Percentiles rank a stretch among this genome's conserved stretches.
phyloP scores from a whole-genome alignment of 2,113 vertebrate genomes.

The Cyanistes caeruleus region DNA sequence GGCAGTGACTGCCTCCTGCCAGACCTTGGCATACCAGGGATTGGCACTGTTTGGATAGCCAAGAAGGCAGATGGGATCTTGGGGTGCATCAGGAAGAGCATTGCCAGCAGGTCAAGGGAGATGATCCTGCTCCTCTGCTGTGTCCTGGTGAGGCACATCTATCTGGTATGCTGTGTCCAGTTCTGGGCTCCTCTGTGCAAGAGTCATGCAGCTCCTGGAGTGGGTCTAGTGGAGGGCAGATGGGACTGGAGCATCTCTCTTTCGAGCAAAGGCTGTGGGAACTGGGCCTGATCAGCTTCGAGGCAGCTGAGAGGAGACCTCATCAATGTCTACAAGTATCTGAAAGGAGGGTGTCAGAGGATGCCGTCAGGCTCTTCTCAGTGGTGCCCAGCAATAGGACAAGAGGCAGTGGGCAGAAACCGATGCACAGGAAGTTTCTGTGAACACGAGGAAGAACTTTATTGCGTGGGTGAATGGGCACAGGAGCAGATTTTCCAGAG shows the following conservation, averaged over 20 bases:
- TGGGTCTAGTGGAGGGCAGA: rapidly evolving
- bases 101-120: rapidly evolving
- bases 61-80: rapidly evolving
- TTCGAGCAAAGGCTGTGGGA: not conserved
- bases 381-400: too few species aligned
- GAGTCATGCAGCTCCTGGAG: not conserved
- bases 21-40: rapidly evolving
- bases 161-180: not conserved
- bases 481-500: not conserved
- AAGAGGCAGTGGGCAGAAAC: not conserved
- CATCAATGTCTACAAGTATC: rapidly evolving
- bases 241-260: not conserved
- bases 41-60: not conserved
- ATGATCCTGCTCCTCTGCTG: rapidly evolving
- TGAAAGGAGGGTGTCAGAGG: not conserved
- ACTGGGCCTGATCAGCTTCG: not conserved
- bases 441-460: not conserved
- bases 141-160: not conserved
- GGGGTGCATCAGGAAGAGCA: not conserved
- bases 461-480: not conserved
- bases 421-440: not conserved
- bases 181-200: not conserved
- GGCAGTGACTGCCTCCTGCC: too few species aligned
- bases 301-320: not conserved
- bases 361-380: too few species aligned